Evolutionary conservation across 2,113 vertebrate genomes (phyloP), one percentile per base, ranked within the genome.

Genomic region (Nycticebus coucang): DNA sequence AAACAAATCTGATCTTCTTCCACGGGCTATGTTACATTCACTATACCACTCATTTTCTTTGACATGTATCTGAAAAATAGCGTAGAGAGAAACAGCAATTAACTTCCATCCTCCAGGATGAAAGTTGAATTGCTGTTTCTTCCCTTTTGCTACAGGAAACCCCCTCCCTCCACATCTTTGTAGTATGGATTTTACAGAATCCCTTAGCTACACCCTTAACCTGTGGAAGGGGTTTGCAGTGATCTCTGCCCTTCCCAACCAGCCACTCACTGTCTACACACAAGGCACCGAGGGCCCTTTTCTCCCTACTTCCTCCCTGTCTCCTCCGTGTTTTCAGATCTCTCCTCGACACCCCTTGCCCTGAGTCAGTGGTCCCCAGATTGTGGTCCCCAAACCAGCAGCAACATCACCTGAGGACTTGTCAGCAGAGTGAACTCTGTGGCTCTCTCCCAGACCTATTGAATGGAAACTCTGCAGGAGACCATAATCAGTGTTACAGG

Each of bases 1-100:
- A 94, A 92, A 82, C 53, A 28, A 8, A 59, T 64, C n/a, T 95
- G 35, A 89, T 94, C 72, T 24, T 81, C 74, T 77, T 88, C 68
- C 78, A 4, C 35, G 22, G 7, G 59, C 68, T 68, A 17, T 3
- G n/a, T 80, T 66, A 66, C 82, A 62, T 85, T 74, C 75, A 12
- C 35, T 60, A 5, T 7, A 55, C 21, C 21, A 77, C 41, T 94
- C 78, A 33, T 12, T 95, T 60, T 83, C n/a, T 91, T 91, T 93
- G 66, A 69, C 55, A 62, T 41, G 19, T n/a, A 30, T 80, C 55
- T 69, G 62, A 91, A 94, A 93, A 80, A 45, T 18, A 74, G 62
- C 69, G 50, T 35, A 19, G 35, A 74, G 41, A 90, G 66, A 87
- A 66, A 79, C 50, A 69, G 37, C 68, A 90, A 26, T 81, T 19